phyloP scores from a whole-genome alignment of 1,140 invertebrate species.

The Calliopsis andreniformis region DNA sequence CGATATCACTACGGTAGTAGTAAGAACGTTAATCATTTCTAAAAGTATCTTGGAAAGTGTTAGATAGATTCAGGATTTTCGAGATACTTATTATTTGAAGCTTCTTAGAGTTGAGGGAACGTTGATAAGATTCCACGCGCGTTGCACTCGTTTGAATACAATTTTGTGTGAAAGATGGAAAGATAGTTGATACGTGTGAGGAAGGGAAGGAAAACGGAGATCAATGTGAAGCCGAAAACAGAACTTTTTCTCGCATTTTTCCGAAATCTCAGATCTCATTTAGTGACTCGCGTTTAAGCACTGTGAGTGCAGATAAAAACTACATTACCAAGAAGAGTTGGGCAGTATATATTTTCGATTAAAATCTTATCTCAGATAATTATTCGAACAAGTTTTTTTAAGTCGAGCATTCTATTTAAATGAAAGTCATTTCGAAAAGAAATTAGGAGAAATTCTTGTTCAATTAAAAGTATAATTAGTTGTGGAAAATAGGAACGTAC shows the following conservation, averaged over 20 bases:
- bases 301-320: too few species aligned
- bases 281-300: too few species aligned
- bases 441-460: too few species aligned
- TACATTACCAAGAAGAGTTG: slow-evolving; percentile 6
- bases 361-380: too few species aligned
- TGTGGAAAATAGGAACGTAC: too few species aligned
- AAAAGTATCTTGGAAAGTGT: neutral
- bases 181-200: too few species aligned
- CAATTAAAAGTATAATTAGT: too few species aligned
- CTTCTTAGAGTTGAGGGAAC: slow-evolving; percentile 32
- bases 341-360: too few species aligned
- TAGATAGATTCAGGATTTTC: slow-evolving; percentile 13
- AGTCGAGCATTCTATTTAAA: too few species aligned
- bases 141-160: slow-evolving; percentile 23
- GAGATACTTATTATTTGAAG: slow-evolving; percentile 39
- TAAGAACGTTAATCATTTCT: slow-evolving; percentile 34
- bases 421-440: too few species aligned
- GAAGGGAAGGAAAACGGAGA: neutral
- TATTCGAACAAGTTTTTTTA: too few species aligned
- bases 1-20: slow-evolving; percentile 42
- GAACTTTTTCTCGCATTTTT: slow-evolving; percentile 22
- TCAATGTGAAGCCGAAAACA: neutral
- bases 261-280: slow-evolving; percentile 15
- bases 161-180: slow-evolving; percentile 19
- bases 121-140: slow-evolving; percentile 28